phyloP scores from a whole-genome alignment of 2,797 vertebrate species.

The Gobionotothen gibberifrons region DNA sequence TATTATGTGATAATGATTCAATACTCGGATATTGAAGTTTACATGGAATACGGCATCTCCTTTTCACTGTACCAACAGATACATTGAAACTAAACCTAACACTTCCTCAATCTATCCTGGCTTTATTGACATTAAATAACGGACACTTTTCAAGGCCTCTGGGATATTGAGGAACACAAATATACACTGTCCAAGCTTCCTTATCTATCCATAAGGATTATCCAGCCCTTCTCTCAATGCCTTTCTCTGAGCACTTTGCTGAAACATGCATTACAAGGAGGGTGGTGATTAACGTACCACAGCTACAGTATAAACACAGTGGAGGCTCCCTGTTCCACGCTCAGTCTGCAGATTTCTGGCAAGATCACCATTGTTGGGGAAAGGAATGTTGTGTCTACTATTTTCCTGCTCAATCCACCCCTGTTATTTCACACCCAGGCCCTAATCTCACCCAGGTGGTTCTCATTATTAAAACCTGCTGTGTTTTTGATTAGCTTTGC shows the following conservation, averaged over 20 bases:
- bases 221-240: slow-evolving; percentile 69
- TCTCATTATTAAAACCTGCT: slow-evolving; percentile 86
- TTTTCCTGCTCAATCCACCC: slow-evolving; percentile 84
- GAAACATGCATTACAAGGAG: slow-evolving; percentile 81
- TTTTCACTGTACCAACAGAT: neutral
- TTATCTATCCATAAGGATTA: slow-evolving; percentile 71
- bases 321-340: slow-evolving; percentile 79
- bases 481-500: slow-evolving; percentile 84
- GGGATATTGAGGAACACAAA: slow-evolving; percentile 29
- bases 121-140: slow-evolving; percentile 52
- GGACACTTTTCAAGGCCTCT: slow-evolving; percentile 34
- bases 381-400: slow-evolving; percentile 87
- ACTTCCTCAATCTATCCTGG: slow-evolving; percentile 8
- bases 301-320: slow-evolving; percentile 84
- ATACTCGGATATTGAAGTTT: neutral
- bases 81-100: slow-evolving; percentile 20
- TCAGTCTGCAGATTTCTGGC: slow-evolving; percentile 85
- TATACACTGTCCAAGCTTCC: slow-evolving; percentile 47
- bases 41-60: neutral
- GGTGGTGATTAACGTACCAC: slow-evolving; percentile 84
- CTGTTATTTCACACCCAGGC: slow-evolving; percentile 88
- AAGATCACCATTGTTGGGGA: slow-evolving; percentile 84
- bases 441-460: slow-evolving; percentile 86
- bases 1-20: neutral
- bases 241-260: slow-evolving; percentile 78